Percentiles rank a stretch among this genome's conserved stretches.
Evolutionary conservation across 2,113 vertebrate genomes (phyloP).

Genomic region (Eolophus roseicapilla): DNA sequence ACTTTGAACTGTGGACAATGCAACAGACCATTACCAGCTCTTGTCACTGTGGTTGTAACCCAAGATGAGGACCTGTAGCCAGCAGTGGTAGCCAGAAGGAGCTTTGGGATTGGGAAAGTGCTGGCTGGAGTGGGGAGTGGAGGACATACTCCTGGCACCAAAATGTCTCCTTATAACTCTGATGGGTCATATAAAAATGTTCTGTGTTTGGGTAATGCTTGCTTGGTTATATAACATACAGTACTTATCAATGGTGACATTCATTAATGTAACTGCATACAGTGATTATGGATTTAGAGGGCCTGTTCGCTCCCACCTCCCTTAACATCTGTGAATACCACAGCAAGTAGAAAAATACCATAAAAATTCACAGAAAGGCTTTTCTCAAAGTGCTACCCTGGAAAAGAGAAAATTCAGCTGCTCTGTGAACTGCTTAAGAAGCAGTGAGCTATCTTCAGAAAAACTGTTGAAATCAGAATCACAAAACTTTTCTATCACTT

Average conservation of each 20-base stretch:
- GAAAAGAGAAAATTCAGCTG: not conserved
- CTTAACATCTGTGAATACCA: constrained; percentile 13
- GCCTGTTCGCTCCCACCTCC: not conserved
- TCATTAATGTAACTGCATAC: not conserved
- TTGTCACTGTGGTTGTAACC: not conserved
- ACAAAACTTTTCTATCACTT: not conserved
- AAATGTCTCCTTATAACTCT: not conserved
- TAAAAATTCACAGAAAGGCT: constrained; percentile 9
- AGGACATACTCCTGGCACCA: not conserved
- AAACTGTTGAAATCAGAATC: not conserved
- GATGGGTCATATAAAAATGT: constrained; percentile 9
- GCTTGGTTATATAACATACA: not conserved
- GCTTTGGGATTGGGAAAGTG: not conserved
- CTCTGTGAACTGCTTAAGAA: not conserved
- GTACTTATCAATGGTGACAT: not conserved
- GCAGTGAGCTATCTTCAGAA: not conserved
- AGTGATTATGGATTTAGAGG: constrained; percentile 2
- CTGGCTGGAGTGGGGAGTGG: not conserved
- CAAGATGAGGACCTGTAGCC: not conserved
- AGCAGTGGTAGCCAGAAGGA: not conserved
- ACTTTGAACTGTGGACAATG: not conserved
- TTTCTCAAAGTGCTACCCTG: not conserved
- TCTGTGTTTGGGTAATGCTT: not conserved
- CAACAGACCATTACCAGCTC: not conserved
- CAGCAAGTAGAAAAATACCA: constrained; percentile 11